Conservation (phyloP, 2,888 invertebrate species). For the Apeira syringaria region DNA sequence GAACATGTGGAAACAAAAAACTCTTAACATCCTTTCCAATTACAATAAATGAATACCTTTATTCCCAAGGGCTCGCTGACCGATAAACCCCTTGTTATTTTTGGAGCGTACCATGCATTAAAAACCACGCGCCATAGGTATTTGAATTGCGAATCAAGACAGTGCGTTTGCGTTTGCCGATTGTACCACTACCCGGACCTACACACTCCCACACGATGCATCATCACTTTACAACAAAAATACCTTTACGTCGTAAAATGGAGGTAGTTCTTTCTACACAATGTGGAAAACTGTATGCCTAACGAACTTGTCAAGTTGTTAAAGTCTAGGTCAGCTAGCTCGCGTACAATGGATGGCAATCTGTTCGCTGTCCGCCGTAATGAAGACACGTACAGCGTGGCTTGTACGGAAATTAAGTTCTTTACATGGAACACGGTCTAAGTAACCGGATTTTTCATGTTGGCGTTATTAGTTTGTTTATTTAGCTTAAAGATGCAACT, state of each 20-base stretch:
- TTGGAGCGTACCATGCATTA: background rate
- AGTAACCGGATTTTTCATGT: too few species aligned
- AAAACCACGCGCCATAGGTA: too few species aligned
- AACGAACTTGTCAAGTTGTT: conserved; percentile 6
- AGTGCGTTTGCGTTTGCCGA: too few species aligned
- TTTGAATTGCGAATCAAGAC: too few species aligned
- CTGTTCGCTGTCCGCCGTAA: conserved; percentile 3
- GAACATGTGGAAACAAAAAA: background rate
- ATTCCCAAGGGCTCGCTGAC: background rate
- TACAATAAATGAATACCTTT: background rate
- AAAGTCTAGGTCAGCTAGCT: background rate
- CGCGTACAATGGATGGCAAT: conserved; percentile 11
- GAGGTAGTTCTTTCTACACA: background rate
- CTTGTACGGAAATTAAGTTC: conserved; percentile 8
- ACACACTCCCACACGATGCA: too few species aligned
- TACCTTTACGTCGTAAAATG: too few species aligned
- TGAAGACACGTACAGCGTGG: conserved; percentile 7
- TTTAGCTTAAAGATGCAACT: too few species aligned
- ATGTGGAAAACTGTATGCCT: background rate
- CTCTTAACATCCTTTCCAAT: background rate
- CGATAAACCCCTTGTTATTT: background rate
- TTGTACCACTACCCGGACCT: too few species aligned
- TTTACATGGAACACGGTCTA: background rate
- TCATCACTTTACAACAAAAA: too few species aligned
- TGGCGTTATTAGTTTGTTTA: too few species aligned